Base-by-base conservation (phyloP, 2,888 invertebrate genomes). In the Tortrix viridana region DNA sequence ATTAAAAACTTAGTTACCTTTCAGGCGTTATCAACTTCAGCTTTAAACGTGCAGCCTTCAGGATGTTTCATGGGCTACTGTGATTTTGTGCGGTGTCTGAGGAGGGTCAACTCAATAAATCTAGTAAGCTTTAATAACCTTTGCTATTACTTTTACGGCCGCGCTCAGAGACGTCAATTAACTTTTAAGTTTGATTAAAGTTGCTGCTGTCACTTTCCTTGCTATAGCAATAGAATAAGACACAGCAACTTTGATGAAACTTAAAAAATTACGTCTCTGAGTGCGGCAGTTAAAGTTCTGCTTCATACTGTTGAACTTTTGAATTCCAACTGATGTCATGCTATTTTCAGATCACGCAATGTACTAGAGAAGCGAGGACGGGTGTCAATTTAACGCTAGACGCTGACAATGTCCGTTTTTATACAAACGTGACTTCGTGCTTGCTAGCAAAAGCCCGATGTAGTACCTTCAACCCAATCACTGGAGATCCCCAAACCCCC, bases 391-490 rank as follows among this genome's bases (percentile, higher is more conserved):
- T 93, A 64, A 85, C 88, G 19, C 55, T 88, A 16, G 93, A 93
- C 70, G 84, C 81, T 16, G 92, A 93, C 67, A 93, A 93, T 72
- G 84, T 93, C n/a, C 76, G 85, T 37, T 93, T 94, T 72, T 94
- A 88, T 73, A 93, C 92, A 26, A 95, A 95, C 75, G 93, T 95
- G 37, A 95, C 95, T 2, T 94, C 94, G 9, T 95, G 95, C 75
- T 92, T 95, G 65, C 79, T 95, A 62, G 94, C 95, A 0, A 93
- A 93, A 73, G 83, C 94, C 1, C 89, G 95, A 58, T 95, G 95
- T 81, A 90, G 93, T 50, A 82, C 88, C 1, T 93, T 88, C 74
- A 95, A 95, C 78, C 95, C 95, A 3, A 94, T 95, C 59, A 94
- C 95, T 1, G 95, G 95, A 14, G 93, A 94, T 63, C 81, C 93